phyloP scores from a whole-genome alignment of 2,888 invertebrate genomes.

The Stenotaenia linearis region DNA sequence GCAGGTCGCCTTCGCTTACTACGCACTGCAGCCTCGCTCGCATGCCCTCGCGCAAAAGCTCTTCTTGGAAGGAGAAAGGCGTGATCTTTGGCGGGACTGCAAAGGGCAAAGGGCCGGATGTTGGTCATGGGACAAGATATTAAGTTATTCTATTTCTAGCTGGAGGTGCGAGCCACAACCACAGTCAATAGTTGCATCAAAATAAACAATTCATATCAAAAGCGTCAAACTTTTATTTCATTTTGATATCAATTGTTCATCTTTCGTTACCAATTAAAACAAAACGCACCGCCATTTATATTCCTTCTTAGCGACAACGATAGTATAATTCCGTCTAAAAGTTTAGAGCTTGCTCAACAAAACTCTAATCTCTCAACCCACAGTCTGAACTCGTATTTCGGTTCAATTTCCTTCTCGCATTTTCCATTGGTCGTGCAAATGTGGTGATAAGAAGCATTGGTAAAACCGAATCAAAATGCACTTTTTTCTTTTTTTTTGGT shows the following conservation, averaged over 20 bases:
- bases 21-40: slow-evolving; percentile 35
- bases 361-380: neutral
- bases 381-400: slow-evolving; percentile 4
- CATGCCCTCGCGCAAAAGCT: slow-evolving; percentile 38
- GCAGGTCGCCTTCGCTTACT: slow-evolving; percentile 34
- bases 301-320: neutral
- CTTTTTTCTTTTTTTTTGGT: neutral
- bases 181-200: neutral
- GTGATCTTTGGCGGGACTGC: slow-evolving; percentile 67
- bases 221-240: too few species aligned
- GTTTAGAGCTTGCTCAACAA: neutral
- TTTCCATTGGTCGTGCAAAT: slow-evolving; percentile 1
- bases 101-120: slow-evolving; percentile 32
- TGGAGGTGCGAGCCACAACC: slow-evolving; percentile 10
- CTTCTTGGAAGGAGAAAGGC: slow-evolving; percentile 45
- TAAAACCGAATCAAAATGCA: slow-evolving; percentile 15
- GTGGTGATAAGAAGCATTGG: neutral
- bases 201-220: neutral
- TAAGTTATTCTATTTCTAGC: slow-evolving; percentile 4
- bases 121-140: slow-evolving; percentile 17
- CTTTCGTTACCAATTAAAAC: neutral
- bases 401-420: neutral
- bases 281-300: neutral
- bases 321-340: neutral
- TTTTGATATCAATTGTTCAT: neutral